A percentile compares a stretch with the other conserved stretches of the same genome.
Evolutionary conservation across 2,797 vertebrate species (phyloP).

Genomic region (Poeciliopsis gracilis): DNA sequence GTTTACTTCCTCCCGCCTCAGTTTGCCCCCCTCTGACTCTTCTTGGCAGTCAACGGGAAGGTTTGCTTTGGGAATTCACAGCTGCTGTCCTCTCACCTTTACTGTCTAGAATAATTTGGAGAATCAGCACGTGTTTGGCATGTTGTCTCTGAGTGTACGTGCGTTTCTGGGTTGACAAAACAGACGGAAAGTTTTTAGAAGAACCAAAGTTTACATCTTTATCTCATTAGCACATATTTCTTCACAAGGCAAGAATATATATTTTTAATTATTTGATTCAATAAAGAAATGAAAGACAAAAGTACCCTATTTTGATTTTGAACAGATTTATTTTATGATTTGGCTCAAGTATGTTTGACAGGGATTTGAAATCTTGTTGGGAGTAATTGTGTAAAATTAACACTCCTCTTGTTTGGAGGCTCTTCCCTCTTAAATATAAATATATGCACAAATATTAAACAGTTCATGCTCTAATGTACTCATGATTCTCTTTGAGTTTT

Average conservation of each 20-base stretch:
- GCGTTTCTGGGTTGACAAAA: slow-evolving; percentile 7
- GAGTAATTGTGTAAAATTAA: background rate
- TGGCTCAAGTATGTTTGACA: background rate
- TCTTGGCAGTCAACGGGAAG: slow-evolving; percentile 60
- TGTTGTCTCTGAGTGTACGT: slow-evolving; percentile 27
- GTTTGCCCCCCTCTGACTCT: slow-evolving; percentile 29
- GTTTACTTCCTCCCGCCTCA: slow-evolving; percentile 19
- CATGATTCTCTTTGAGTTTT: background rate
- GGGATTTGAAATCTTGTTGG: background rate
- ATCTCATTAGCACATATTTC: background rate
- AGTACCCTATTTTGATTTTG: background rate
- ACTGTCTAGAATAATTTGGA: slow-evolving; percentile 50
- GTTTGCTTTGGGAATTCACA: slow-evolving; percentile 53
- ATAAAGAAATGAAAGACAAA: background rate
- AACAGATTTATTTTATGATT: background rate
- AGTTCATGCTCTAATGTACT: background rate
- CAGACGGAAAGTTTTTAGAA: background rate
- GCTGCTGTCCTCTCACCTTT: slow-evolving; percentile 51
- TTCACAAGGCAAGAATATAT: background rate
- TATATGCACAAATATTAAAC: background rate
- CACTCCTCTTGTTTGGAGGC: background rate
- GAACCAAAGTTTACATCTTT: too few relatives aligned
- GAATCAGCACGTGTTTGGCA: slow-evolving; percentile 33
- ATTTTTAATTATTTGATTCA: background rate
- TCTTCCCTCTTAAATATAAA: background rate